Evolutionary conservation across 2,797 vertebrate species (phyloP), one percentile per base, ranked within the genome.

Genomic region (Spinibarbus caldwelli): DNA sequence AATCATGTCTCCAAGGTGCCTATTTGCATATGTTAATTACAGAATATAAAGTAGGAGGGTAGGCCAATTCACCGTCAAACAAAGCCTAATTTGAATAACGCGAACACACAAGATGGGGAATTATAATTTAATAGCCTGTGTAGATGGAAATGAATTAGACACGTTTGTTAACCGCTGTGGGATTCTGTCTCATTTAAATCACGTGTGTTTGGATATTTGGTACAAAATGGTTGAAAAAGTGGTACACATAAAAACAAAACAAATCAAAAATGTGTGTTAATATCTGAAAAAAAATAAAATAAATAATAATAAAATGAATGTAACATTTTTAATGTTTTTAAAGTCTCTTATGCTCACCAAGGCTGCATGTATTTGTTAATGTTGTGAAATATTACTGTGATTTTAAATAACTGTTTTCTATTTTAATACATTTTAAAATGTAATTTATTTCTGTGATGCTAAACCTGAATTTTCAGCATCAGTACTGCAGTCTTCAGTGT

Each of bases 21-120:
- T 90, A 95, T 95, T 95, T 94, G 93, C 95, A 95, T 94, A 95
- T 94, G 92, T 92, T 94, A 95, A 95, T 94, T 91, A 89, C 89
- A 90, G 91, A 90, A 89, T 91, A 90, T 87, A 85, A 87, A 90
- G 88, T 90, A 81, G 66, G n/a, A 87, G 80, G 79, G 84, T 73
- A 72, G 87, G 83, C 57, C 72, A 64, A 85, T 89, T 90, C 82
- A 67, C 70, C 77, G 52, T 83, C 85, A 88, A 59, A 89, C 89
- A 90, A 91, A 89, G 86, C 85, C 78, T 90, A 88, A 88, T 90
- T 84, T 88, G 86, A 88, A 90, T 86, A 88, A 86, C 52, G 81
- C 59, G 78, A 88, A 62, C 87, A 70, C 78, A 82, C 72, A 41
- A 84, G 81, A 82, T 82, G 79, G 81, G 67, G 79, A 87, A 90